Evolutionary conservation across 2,888 invertebrate genomes (phyloP), one percentile per base, ranked within the genome.

Genomic region (Pristionchus fissidentatus): DNA sequence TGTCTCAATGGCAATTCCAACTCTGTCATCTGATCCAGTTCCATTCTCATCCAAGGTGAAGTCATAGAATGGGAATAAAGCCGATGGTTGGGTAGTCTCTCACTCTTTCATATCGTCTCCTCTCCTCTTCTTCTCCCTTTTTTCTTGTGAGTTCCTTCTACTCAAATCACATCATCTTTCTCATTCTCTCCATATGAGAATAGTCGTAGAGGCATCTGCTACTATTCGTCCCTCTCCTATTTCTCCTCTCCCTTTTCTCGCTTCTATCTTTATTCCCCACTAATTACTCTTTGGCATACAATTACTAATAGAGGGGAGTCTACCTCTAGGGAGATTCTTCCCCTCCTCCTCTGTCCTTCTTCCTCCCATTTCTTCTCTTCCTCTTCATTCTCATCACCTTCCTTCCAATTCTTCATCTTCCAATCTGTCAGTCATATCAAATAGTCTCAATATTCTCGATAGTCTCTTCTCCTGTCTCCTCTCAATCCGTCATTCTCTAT

Each of bases 1-100:
- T 29, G 88, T 91, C 87, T 90, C 90, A 43, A 90, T 90, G 89
- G 90, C 91, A 29, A 91, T 91, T 84, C 91, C 91, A 73, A 87
- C 90, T 49, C 86, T 91, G 62, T 88, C 90, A 15, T 87, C 87
- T 8, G 91, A 91, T 84, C 91, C 91, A 5, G 87, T 90, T 10
- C 91, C 89, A 57, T 86, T 89, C 43, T 86, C 88, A 55, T n/a
- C n/a, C n/a, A 87, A 87, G 86, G 89, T 88, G 84, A 85, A 88
- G 22, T 22, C 19, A 86, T 15, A 35, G n/a, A 22, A 73, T 35
- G n/a, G 26, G 73, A 19, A 35, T 73, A 7, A n/a, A 38, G 22
- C 22, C 22, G 22, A n/a, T 3, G 52, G 57, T n/a, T 1, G 55
- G 55, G 22, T 22, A 7, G 55, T 13, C 0, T 43, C 41, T 73